Conservation (phyloP, 2,888 invertebrate species). For the Xanthia icteritia region DNA sequence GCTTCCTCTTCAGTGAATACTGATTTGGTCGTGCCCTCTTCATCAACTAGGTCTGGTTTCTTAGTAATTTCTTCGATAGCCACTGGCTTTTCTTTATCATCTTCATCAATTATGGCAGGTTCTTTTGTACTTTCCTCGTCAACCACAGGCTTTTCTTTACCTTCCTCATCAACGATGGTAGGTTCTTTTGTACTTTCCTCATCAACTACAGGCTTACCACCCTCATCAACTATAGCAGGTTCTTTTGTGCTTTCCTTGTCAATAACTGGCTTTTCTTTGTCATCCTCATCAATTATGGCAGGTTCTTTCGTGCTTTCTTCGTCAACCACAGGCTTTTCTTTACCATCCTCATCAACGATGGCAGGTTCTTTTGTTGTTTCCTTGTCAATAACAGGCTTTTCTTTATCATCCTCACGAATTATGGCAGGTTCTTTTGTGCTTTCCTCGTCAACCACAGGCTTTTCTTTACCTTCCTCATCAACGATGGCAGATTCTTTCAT, state of each 20-base stretch:
- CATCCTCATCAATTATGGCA: not conserved
- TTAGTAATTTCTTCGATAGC: slow-evolving; percentile 5
- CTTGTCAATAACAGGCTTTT: not conserved
- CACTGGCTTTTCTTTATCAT: slow-evolving; percentile 1
- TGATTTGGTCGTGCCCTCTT: slow-evolving; percentile 22
- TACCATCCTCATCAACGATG: not conserved
- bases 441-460: slow-evolving; percentile 1
- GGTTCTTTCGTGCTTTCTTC: no score
- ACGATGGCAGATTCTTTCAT: not conserved
- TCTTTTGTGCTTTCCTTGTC: slow-evolving; percentile 9
- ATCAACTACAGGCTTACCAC: slow-evolving; percentile 2
- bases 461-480: slow-evolving; percentile 4
- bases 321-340: not conserved
- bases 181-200: slow-evolving; percentile 15
- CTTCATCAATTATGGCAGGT: slow-evolving; percentile 3
- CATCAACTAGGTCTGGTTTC: slow-evolving; percentile 23
- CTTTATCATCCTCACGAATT: not conserved
- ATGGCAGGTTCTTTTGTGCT: slow-evolving; percentile 9
- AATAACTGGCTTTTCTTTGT: slow-evolving; percentile 19
- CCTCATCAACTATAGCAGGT: not conserved
- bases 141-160: slow-evolving; percentile 26
- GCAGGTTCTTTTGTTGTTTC: slow-evolving; percentile 4
- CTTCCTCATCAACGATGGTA: not conserved
- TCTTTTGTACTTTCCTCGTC: slow-evolving; percentile 10
- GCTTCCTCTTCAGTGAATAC: slow-evolving; percentile 14